phyloP scores from a whole-genome alignment of 2,113 vertebrate species.

The Planiliza haematocheilus region DNA sequence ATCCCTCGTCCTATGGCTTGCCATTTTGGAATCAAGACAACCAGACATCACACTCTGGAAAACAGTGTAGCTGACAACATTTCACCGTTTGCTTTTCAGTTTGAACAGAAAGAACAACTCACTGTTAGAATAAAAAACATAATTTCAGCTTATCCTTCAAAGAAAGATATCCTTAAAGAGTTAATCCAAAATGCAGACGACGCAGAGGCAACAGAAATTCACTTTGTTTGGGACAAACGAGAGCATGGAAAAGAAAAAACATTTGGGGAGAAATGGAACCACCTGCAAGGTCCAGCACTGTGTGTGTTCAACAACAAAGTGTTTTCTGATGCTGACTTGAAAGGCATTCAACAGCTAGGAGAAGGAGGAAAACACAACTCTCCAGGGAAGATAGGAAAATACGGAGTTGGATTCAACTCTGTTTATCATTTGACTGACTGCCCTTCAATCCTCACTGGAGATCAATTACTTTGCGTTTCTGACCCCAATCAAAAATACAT shows the following conservation, averaged over 20 bases:
- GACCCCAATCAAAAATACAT: conserved; percentile 85
- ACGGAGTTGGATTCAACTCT: conserved; percentile 88
- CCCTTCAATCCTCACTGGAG: conserved; percentile 86
- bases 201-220: conserved; percentile 84
- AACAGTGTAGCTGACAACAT: conserved; percentile 44
- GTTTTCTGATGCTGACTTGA: conserved; percentile 83
- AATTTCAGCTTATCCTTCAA: conserved; percentile 81
- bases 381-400: conserved; percentile 86
- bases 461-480: conserved; percentile 84
- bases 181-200: conserved; percentile 90
- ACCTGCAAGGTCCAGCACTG: conserved; percentile 87
- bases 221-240: conserved; percentile 88
- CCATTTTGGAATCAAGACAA: conserved; percentile 82
- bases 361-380: conserved; percentile 82
- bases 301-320: conserved; percentile 88
- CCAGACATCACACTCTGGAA: conserved; percentile 77
- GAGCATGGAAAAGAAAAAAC: conserved; percentile 72
- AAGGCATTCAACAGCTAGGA: conserved; percentile 87
- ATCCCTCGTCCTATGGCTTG: conserved; percentile 77
- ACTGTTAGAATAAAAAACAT: conserved; percentile 87
- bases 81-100: conserved; percentile 73
- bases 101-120: conserved; percentile 86
- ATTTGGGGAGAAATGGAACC: conserved; percentile 83
- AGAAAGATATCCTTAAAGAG: conserved; percentile 86
- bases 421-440: conserved; percentile 90